Conservation (phyloP, 2,888 invertebrate genomes). For the Drosophila mettleri region DNA sequence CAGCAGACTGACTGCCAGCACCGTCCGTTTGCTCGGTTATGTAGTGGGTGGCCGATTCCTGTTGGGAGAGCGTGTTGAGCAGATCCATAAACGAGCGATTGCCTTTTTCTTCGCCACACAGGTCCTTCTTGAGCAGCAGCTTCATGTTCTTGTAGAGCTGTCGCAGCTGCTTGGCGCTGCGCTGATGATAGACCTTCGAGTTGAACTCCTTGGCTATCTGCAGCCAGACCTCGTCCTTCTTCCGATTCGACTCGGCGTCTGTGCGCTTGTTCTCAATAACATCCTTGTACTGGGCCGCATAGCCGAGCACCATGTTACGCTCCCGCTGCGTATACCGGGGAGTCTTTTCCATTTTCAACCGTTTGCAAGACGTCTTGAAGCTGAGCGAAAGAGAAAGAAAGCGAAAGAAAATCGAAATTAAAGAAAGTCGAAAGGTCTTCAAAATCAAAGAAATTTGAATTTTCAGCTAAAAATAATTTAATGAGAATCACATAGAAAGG, state of each 20-base stretch:
- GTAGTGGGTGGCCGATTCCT: conserved; percentile 83
- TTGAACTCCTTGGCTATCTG: conserved; percentile 85
- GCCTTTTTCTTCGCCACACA: conserved; percentile 82
- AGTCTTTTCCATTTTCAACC: conserved; percentile 85
- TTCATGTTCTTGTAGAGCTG: conserved; percentile 85
- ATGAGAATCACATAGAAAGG: too few relatives aligned
- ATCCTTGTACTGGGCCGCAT: conserved; percentile 84
- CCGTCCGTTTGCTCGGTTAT: conserved; percentile 80
- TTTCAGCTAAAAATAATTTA: too few relatives aligned
- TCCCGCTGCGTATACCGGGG: conserved; percentile 84
- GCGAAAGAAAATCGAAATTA: background rate
- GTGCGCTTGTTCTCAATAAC: conserved; percentile 84
- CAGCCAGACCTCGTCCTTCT: conserved; percentile 85
- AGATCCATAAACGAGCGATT: conserved; percentile 84
- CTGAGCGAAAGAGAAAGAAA: conserved; percentile 40
- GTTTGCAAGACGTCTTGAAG: conserved; percentile 84
- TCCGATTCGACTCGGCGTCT: conserved; percentile 84
- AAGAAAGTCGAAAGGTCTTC: background rate
- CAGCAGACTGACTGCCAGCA: conserved; percentile 55
- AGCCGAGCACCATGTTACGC: conserved; percentile 84
- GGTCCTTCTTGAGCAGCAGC: conserved; percentile 83
- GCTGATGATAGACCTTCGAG: conserved; percentile 84
- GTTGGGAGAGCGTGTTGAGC: conserved; percentile 83
- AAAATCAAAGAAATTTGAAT: background rate
- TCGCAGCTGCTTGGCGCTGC: conserved; percentile 84